These are phyloP conservation scores for Sesia apiformis DNA, from an alignment of 2,888 invertebrate species.

Conservation along the genomic window DNA sequence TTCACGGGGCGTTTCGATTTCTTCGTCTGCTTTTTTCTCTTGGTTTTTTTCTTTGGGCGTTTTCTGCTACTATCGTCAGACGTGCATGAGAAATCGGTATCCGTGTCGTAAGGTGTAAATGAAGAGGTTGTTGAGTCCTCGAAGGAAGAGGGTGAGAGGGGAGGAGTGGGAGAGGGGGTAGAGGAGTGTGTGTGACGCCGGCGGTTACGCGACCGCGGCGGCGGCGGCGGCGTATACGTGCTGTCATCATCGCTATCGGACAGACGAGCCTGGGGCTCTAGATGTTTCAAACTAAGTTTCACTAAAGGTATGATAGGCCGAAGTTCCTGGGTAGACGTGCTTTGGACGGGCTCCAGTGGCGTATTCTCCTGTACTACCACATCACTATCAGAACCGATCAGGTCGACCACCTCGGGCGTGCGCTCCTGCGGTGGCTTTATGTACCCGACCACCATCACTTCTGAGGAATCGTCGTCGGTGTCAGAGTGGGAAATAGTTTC, in stretches of 20 bases:
- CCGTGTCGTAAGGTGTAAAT: neutral
- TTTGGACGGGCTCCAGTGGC: slow-evolving; percentile 19
- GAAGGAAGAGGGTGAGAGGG: neutral
- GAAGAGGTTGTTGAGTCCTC: neutral
- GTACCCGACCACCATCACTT: slow-evolving; percentile 77
- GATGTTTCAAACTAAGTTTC: slow-evolving; percentile 36
- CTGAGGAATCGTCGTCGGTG: slow-evolving; percentile 65
- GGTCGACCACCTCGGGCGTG: slow-evolving; percentile 78
- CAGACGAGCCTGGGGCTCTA: slow-evolving; percentile 9
- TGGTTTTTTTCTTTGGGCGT: slow-evolving; percentile 20
- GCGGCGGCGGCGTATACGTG: slow-evolving; percentile 18
- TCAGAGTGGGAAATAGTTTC: slow-evolving; percentile 65
- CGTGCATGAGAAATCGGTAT: neutral
- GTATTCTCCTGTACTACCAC: slow-evolving; percentile 47
- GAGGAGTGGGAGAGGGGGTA: slow-evolving; percentile 7
- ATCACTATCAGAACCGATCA: slow-evolving; percentile 73
- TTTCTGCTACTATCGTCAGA: slow-evolving; percentile 13
- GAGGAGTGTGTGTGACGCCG: slow-evolving; percentile 6
- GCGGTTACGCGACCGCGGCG: neutral
- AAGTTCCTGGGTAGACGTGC: neutral
- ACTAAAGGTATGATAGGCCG: slow-evolving; percentile 18
- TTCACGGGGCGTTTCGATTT: slow-evolving; percentile 13
- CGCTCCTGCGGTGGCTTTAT: slow-evolving; percentile 79
- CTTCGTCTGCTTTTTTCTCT: slow-evolving; percentile 7
- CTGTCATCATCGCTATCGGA: slow-evolving; percentile 19